Conservation (phyloP, 2,888 invertebrate genomes). For the Lottia gigantea region DNA sequence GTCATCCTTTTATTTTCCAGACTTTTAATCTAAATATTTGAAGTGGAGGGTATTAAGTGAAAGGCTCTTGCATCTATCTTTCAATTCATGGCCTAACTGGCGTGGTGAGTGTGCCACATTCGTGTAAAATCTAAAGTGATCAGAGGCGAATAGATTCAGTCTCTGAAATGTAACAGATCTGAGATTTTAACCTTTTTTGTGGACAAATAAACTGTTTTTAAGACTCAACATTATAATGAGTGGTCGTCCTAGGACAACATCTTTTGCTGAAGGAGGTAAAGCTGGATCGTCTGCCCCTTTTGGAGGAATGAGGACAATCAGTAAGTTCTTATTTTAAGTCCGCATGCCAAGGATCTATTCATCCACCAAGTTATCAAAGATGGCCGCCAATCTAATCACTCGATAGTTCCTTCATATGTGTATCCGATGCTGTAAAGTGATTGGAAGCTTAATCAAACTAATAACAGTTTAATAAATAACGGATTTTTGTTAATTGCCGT, state of each 20-base stretch:
- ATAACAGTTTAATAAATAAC: background rate
- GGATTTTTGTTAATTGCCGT: background rate
- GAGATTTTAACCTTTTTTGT: constrained; percentile 21
- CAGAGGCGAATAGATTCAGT: background rate
- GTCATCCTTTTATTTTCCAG: background rate
- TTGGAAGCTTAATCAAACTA: constrained; percentile 3
- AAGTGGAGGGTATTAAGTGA: background rate
- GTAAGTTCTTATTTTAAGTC: constrained; percentile 47
- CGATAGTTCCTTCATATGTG: constrained; percentile 4
- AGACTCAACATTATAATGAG: constrained; percentile 49
- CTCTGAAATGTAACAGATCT: constrained; percentile 36
- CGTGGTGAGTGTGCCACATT: constrained; percentile 21
- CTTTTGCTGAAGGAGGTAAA: constrained; percentile 64
- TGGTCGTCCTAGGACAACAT: constrained; percentile 63
- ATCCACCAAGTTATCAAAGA: constrained; percentile 27
- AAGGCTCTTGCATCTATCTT: background rate
- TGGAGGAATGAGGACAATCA: constrained; percentile 61
- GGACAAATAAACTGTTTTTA: constrained; percentile 21
- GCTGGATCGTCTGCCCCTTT: constrained; percentile 55
- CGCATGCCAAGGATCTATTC: constrained; percentile 36
- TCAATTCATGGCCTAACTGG: background rate
- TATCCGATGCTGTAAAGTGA: background rate
- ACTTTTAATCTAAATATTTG: constrained; percentile 10
- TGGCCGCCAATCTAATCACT: constrained; percentile 30
- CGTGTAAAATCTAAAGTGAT: constrained; percentile 10